phyloP scores from a whole-genome alignment of 2,113 vertebrate species.

The Antechinus flavipes region DNA sequence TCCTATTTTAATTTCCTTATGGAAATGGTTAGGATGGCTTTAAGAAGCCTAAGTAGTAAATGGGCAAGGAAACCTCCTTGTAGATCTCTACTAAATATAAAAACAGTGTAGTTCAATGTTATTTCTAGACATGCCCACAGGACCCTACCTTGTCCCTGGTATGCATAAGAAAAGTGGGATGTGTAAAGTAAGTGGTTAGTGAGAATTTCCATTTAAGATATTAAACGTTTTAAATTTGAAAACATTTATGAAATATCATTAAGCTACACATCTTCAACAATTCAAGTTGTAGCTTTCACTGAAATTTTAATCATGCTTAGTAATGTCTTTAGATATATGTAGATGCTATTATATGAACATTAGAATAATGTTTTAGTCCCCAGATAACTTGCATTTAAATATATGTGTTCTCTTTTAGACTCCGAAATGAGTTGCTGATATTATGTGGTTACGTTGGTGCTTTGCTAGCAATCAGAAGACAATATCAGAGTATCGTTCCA shows the following conservation, averaged over 20 bases:
- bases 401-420: constrained; percentile 81
- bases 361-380: background rate
- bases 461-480: constrained; percentile 92
- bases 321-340: background rate
- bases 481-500: constrained; percentile 94
- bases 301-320: constrained; percentile 27
- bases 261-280: background rate
- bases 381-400: background rate
- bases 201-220: background rate
- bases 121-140: background rate
- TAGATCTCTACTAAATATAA: background rate
- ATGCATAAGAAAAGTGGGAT: background rate
- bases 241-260: background rate
- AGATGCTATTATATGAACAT: background rate
- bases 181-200: background rate
- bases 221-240: constrained; percentile 8
- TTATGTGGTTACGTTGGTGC: constrained; percentile 94
- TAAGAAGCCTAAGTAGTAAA: background rate
- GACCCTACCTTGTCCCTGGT: background rate
- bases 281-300: background rate
- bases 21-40: background rate
- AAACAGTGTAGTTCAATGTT: background rate
- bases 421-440: constrained; percentile 95
- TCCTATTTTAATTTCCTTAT: background rate
- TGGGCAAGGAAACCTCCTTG: too few relatives aligned